These are phyloP conservation scores for Eupithecia abbreviata DNA, from an alignment of 2,888 invertebrate genomes.

Conservation along the genomic window DNA sequence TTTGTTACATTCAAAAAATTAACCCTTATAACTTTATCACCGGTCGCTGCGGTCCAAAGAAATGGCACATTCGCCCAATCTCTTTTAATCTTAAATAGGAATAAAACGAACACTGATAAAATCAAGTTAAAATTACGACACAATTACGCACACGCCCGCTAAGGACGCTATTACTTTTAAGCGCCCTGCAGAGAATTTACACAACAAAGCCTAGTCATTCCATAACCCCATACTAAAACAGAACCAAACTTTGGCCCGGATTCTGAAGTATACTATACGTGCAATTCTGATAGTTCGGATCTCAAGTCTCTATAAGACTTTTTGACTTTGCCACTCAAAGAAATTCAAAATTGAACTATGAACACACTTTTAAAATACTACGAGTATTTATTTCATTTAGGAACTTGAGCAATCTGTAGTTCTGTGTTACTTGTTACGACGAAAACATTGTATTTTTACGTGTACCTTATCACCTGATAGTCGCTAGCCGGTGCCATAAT, in stretches of 20 bases:
- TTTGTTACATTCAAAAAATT: background rate
- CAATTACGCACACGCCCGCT: slow-evolving; percentile 35
- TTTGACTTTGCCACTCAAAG: background rate
- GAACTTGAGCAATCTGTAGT: background rate
- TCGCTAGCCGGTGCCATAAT: background rate
- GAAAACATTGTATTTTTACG: background rate
- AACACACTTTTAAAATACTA: background rate
- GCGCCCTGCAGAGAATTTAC: slow-evolving; percentile 56
- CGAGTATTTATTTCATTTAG: background rate
- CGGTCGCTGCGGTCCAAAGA: background rate
- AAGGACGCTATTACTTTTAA: slow-evolving; percentile 43
- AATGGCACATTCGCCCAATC: background rate
- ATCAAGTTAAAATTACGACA: slow-evolving; percentile 40
- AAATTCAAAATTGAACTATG: background rate
- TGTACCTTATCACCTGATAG: background rate
- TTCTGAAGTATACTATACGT: background rate
- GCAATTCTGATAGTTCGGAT: background rate
- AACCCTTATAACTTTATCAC: background rate
- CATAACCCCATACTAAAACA: slow-evolving; percentile 64
- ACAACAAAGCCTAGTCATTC: slow-evolving; percentile 65
- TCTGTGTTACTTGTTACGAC: background rate
- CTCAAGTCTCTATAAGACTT: background rate
- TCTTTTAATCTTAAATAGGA: background rate
- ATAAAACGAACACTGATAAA: slow-evolving; percentile 21
- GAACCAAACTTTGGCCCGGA: slow-evolving; percentile 27